phyloP scores from a whole-genome alignment of 53 echinoderm and acorn worm genomes.

The Temnopleurus reevesii region DNA sequence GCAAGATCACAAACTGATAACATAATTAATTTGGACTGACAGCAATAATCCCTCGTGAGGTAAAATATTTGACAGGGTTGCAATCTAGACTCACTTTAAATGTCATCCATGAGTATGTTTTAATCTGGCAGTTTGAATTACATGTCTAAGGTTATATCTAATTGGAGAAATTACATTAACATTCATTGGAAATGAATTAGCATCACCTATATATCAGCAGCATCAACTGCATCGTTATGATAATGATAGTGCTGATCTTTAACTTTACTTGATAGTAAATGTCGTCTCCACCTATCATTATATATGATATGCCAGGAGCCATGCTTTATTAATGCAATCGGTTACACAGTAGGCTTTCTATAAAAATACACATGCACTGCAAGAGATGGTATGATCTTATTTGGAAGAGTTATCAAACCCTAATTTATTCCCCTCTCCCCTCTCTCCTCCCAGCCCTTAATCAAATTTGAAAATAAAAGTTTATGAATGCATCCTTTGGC shows the following conservation, averaged over 20 bases:
- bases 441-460: background rate
- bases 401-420: background rate
- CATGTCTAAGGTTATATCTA: background rate
- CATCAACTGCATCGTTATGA: too few species aligned
- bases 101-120: background rate
- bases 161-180: background rate
- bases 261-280: too few species aligned
- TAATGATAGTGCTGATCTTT: too few species aligned
- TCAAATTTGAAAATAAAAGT: constrained; percentile 8
- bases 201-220: too few species aligned
- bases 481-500: background rate
- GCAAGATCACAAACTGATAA: background rate
- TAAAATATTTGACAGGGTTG: background rate
- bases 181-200: too few species aligned
- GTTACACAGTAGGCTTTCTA: background rate
- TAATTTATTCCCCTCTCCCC: background rate
- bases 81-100: background rate
- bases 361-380: background rate
- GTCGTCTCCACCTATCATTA: too few species aligned
- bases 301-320: background rate
- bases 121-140: background rate
- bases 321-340: background rate
- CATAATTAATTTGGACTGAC: background rate
- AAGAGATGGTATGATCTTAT: background rate
- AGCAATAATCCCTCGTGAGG: background rate